These are phyloP conservation scores for Tanytarsus gracilentus DNA, from an alignment of 2,888 invertebrate genomes.

Conservation along the genomic window DNA sequence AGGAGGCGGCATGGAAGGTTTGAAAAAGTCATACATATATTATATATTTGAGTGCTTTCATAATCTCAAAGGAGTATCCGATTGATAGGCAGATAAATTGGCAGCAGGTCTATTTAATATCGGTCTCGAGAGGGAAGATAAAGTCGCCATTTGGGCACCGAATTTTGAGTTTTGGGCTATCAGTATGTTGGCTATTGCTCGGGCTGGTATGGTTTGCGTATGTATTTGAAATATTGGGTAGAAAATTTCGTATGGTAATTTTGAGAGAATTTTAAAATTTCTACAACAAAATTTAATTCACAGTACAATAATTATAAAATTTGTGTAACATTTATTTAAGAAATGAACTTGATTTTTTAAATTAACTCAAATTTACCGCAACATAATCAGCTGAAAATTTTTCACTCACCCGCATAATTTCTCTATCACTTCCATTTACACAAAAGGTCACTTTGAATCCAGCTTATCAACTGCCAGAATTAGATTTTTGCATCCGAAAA, in stretches of 20 bases:
- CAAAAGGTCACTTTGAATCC: slow-evolving; percentile 76
- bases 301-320: too few species aligned
- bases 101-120: slow-evolving; percentile 62
- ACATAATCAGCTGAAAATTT: too few species aligned
- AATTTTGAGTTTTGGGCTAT: slow-evolving; percentile 70
- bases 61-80: slow-evolving; percentile 3
- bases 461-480: slow-evolving; percentile 57
- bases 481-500: slow-evolving; percentile 63
- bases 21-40: neutral
- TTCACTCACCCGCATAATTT: too few species aligned
- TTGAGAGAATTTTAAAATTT: slow-evolving; percentile 37
- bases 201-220: slow-evolving; percentile 61
- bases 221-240: slow-evolving; percentile 26
- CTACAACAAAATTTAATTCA: too few species aligned
- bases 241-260: neutral
- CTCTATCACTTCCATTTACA: too few species aligned
- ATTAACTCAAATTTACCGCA: too few species aligned
- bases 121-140: slow-evolving; percentile 58
- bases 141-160: slow-evolving; percentile 71
- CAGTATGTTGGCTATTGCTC: slow-evolving; percentile 58
- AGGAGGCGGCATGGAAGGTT: slow-evolving; percentile 44
- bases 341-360: too few species aligned
- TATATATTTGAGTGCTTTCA: neutral
- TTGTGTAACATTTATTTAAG: too few species aligned
- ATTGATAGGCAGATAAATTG: slow-evolving; percentile 50